A percentile compares a stretch with the other conserved stretches of the same genome.
These are phyloP conservation scores for Rynchops niger DNA, from an alignment of 2,113 vertebrate genomes.

Conservation along the genomic window DNA sequence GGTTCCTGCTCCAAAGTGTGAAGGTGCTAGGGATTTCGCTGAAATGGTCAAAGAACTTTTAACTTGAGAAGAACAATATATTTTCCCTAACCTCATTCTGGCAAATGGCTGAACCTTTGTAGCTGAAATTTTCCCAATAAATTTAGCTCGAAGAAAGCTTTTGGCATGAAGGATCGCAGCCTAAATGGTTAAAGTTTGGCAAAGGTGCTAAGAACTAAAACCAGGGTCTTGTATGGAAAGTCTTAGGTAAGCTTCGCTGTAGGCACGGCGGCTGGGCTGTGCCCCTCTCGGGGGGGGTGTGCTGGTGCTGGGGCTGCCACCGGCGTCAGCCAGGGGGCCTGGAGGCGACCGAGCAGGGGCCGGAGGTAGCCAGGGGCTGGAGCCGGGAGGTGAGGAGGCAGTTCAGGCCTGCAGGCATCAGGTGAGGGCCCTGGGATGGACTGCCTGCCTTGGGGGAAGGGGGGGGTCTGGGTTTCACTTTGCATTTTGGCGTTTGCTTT, in stretches of 20 bases:
- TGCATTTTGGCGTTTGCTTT: conserved; percentile 24
- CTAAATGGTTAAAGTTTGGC: conserved; percentile 67
- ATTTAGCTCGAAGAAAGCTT: conserved; percentile 41
- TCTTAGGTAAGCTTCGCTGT: conserved; percentile 28
- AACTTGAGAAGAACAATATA: conserved; percentile 61
- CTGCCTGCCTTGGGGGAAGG: background rate
- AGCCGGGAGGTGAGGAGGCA: background rate
- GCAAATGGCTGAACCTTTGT: conserved; percentile 52
- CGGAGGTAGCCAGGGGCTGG: background rate
- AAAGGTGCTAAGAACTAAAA: conserved; percentile 13
- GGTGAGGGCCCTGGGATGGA: background rate
- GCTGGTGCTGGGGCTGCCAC: background rate
- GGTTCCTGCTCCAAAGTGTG: background rate
- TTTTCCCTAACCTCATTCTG: conserved; percentile 66
- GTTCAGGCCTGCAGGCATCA: background rate
- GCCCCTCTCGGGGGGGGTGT: background rate
- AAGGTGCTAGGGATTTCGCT: conserved; percentile 54
- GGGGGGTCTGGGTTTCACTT: background rate
- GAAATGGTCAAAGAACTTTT: conserved; percentile 46
- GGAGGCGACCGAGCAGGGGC: background rate
- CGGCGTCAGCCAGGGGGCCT: background rate
- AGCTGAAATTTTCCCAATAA: conserved; percentile 65
- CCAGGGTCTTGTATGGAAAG: background rate
- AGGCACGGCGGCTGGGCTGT: background rate
- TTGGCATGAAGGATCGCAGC: conserved; percentile 29